phyloP scores from a whole-genome alignment of 2,113 vertebrate species.

The Poeciliopsis turrubarensis region DNA sequence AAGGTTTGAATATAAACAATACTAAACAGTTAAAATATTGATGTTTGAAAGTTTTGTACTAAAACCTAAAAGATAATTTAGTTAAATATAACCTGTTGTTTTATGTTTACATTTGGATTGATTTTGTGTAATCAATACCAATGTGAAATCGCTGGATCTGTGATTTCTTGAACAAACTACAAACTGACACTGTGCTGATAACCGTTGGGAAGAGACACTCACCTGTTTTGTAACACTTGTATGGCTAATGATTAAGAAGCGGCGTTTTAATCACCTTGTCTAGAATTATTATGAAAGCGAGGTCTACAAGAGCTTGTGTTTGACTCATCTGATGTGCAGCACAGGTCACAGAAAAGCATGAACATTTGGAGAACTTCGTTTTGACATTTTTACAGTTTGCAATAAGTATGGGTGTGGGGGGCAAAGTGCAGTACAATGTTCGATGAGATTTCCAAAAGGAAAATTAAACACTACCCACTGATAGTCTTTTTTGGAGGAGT shows the following conservation, averaged over 20 bases:
- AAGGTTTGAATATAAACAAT: not conserved
- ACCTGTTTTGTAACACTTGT: conserved; percentile 4
- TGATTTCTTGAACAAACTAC: not conserved
- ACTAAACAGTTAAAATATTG: not conserved
- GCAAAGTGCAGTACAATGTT: not conserved
- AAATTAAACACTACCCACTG: too few relatives aligned
- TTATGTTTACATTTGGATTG: not conserved
- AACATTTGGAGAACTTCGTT: not conserved
- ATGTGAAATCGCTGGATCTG: conserved; percentile 4
- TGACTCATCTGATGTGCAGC: conserved; percentile 18
- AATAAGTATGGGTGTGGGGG: not conserved
- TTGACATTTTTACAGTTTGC: not conserved
- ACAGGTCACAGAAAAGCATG: not conserved
- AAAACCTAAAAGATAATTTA: not conserved
- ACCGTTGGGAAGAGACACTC: not conserved
- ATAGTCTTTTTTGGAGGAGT: too few relatives aligned
- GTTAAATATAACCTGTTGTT: not conserved
- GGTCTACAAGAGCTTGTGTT: conserved; percentile 10
- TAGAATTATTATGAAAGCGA: conserved; percentile 22
- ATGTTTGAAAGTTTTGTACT: not conserved
- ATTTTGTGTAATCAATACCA: not conserved
- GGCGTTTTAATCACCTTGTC: conserved; percentile 7
- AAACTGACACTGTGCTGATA: not conserved
- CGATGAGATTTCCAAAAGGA: too few relatives aligned
- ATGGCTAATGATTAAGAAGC: conserved; percentile 42